Evolutionary conservation across 2,113 vertebrate species (phyloP), one percentile per base, ranked within the genome.

Genomic region (Dinomys branickii): DNA sequence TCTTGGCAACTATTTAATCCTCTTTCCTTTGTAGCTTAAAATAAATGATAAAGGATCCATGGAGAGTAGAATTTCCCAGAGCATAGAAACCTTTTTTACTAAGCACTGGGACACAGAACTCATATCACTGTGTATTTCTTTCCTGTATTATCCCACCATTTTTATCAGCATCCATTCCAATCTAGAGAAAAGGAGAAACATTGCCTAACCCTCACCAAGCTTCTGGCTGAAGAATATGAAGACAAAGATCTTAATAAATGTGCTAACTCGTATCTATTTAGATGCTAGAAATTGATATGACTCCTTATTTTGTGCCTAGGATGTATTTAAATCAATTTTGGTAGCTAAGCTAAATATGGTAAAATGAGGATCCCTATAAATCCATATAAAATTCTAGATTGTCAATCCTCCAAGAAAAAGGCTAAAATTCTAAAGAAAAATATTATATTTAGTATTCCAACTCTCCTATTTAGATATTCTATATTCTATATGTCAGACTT

Each of bases 141-240:
- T 56, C 24, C 69, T 52, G 17, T 19, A 82, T 77, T 61, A 47
- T 44, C 44, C 38, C 50, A 73, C 26, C 54, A 67, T 35, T 85
- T 85, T 52, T 44, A 85, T n/a, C 26, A n/a, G 71, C 20, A 71
- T 33, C 78, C 30, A 50, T 11, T 24, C 71, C 58, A 71, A 26
- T 24, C 14, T 38, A 47, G 28, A 91, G 54, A 87, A 91, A 54
- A 89, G 52, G 96, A 94, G 80, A 84, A 88, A 88, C 16, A 71
- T n/a, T 77, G 93, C 19, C 7, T 81, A 12, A 13, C 5, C 16
- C 58, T 80, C 58, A 84, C 30, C 38, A 63, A 89, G 85, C 33
- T 93, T 95, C 58, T 81, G 47, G 38, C 3, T 86, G 73, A 86
- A 91, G n/a, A 97, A 83, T 58, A 94, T 56, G 17, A 94, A 91